Evolutionary conservation across 2,888 invertebrate species (phyloP), one percentile per base, ranked within the genome.

Genomic region (Anoplius nigerrimus): DNA sequence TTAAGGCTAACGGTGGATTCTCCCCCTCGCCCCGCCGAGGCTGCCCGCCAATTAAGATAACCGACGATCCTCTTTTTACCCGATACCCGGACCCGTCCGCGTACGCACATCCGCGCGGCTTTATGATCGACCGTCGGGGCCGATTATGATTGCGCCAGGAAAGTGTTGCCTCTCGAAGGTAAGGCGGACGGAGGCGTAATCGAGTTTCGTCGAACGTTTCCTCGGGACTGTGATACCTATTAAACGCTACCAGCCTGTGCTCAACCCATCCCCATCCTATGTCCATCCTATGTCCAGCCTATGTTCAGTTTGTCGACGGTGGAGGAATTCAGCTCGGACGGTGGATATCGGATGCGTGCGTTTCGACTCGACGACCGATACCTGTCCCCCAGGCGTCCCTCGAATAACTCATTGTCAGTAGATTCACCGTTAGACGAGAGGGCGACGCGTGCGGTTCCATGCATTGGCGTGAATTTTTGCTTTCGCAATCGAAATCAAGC

Each of bases 11-110:
- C 80, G 79, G 76, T 81, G 73, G n/a, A 76, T 81, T 71, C 69
- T 34, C 34, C 48, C 48, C 13, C 70, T 59, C 66, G 64, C 66
- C 66, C 60, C 70, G 65, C 60, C 70, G 65, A 66, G 66, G 71
- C 21, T 24, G 62, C 53, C 61, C 66, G 46, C 68, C 75, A 72
- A 79, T 80, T 79, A 80, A 79, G 79, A 80, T 80, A 80, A 81
- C 67, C 70, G 71, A 20, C 64, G 72, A 66, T 74, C 46, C 46
- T 8, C 55, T 34, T 6, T 60, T 52, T n/a, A 27, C 0, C 51
- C 42, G 27, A 53, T 45, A 46, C 48, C n/a, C 24, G 27, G 4
- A 27, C 42, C 21, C 46, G n/a, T 21, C 5, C 15, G 22, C 52
- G 22, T 18, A 21, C 15, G 22, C 21, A 21, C 20, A 13, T 8